Evolutionary conservation across 2,113 vertebrate genomes (phyloP).

Genomic region (Scalopus aquaticus): DNA sequence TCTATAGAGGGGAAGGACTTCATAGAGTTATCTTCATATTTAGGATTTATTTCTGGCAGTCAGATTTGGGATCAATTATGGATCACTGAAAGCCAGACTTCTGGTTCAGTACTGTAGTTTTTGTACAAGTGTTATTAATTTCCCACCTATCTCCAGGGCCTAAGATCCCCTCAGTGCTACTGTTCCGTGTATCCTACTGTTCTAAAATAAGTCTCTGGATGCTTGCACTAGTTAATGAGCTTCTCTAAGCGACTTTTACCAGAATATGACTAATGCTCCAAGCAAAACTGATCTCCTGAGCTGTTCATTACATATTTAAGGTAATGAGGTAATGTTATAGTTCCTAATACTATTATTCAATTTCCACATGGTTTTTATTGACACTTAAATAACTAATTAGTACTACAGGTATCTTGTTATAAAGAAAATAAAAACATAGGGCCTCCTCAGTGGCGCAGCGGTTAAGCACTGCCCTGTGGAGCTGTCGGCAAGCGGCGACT

Average conservation of each 20-base stretch:
- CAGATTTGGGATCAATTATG: not conserved
- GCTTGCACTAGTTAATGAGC: not conserved
- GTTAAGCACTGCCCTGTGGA: too few relatives aligned
- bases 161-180: not conserved
- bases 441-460: too few relatives aligned
- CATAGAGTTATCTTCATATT: not conserved
- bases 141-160: not conserved
- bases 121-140: not conserved
- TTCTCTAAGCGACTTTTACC: not conserved
- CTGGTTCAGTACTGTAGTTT: not conserved
- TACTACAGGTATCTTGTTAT: not conserved
- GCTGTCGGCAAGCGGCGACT: too few relatives aligned
- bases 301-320: slow-evolving; percentile 33
- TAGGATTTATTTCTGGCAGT: not conserved
- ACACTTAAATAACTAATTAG: not conserved
- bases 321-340: slow-evolving; percentile 19
- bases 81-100: not conserved
- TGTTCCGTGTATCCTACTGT: not conserved
- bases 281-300: slow-evolving; percentile 10
- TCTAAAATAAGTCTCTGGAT: slow-evolving; percentile 36
- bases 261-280: not conserved
- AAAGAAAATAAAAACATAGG: not conserved
- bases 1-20: not conserved
- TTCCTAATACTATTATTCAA: not conserved
- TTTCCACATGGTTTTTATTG: slow-evolving; percentile 24